Evolutionary conservation across 2,113 vertebrate species (phyloP), one percentile per base, ranked within the genome.

Genomic region (Pterophyllum scalare): DNA sequence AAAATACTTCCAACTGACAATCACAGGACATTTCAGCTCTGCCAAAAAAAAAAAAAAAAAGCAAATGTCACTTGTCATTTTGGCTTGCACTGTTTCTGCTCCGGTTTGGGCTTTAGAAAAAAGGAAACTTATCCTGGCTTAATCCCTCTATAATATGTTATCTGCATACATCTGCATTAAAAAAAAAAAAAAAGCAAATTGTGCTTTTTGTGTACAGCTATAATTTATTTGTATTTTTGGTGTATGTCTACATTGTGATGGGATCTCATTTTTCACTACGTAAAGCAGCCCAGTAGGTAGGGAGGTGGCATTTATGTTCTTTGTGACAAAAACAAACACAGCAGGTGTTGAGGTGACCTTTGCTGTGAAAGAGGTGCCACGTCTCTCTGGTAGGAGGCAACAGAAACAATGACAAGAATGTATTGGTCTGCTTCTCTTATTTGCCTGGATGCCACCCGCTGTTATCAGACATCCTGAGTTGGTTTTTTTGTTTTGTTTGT

Each of bases 261-360:
- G 59, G 40, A 58, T 75, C 77, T 84, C 9, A 72, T 88, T 87
- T 89, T 80, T 91, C 89, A 88, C 67, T 24, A 77, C 19, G 65
- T 84, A 90, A 92, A 90, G 75, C 82, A 62, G 49, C 81, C 43
- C 72, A 59, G 79, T 33, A 58, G 82, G 88, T 43, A 40, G 77
- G 46, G 46, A 57, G 77, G 87, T 91, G 91, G 83, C 92, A 91
- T 91, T 91, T 86, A 87, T 92, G 87, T 81, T 93, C 76, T 83
- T 77, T 83, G 82, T 28, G 58, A 79, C 87, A 88, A 89, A 86
- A 93, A 89, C 87, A 92, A 91, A 86, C 82, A 52, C 92, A 89
- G 87, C 87, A 91, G 91, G 91, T 91, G 88, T 33, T 67, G 82
- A 70, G 80, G 86, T 90, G 90, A 94, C 91, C 91, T 92, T 92